Evolutionary conservation across 2,113 vertebrate species (phyloP), one percentile per base, ranked within the genome.

Genomic region (Oreochromis tanganicae): DNA sequence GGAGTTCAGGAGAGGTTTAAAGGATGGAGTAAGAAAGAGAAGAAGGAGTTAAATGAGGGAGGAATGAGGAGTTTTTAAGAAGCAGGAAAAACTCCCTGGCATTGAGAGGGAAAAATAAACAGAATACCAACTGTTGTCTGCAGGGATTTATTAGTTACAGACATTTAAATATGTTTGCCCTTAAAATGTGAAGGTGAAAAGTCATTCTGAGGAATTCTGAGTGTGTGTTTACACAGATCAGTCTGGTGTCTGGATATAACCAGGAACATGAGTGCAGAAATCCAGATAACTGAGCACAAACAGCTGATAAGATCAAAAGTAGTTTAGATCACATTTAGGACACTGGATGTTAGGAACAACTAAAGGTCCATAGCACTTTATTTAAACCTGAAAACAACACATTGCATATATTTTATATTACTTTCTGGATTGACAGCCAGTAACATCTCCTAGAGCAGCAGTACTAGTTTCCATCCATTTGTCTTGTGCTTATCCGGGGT

Each of bases 141-240:
- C 9, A 1, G 71, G 81, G 81, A 85, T 80, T 91, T 54, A 90
- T 90, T 38, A 38, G 66, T 79, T 52, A 14, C 29, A 61, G 86
- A 82, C 78, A 80, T 68, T 80, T 68, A 66, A 91, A 88, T 84
- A 73, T 80, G 80, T 80, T 88, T 85, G 43, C 75, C 81, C 57
- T 89, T 24, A 59, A 82, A 87, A 89, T 85, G 80, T 78, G 52
- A 36, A 38, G 90, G 90, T 81, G 84, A 86, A n/a, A 79, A 87
- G 83, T 93, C 85, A 71, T 19, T 11, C 34, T 5, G 5, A 92
- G 87, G 90, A 90, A 92, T 91, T 41, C 68, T 80, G 48, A 68
- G 11, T 50, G 34, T 87, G 55, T 75, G 55, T 84, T 85, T 82
- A 24, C 32, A n/a, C 38, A 27, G 36, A 85, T 83, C 50, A 75